A percentile compares a stretch with the other conserved stretches of the same genome.
Conservation (phyloP, 1,140 invertebrate species). For the Brachionus sp. region DNA sequence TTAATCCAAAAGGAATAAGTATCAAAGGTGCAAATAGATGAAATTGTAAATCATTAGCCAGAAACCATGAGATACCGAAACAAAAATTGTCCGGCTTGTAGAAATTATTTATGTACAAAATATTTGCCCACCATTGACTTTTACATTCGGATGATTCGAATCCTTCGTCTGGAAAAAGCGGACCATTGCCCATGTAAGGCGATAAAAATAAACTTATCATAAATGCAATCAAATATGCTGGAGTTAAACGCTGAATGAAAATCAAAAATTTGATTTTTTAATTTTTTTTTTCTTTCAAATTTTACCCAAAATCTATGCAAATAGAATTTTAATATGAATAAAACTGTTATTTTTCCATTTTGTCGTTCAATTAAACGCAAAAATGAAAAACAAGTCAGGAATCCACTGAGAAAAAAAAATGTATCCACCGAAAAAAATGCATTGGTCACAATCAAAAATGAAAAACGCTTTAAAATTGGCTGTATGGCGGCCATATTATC, state of each 20-base stretch:
- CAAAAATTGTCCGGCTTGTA: background rate
- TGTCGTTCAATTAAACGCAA: constrained; percentile 60
- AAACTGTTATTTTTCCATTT: background rate
- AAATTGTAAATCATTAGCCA: constrained; percentile 21
- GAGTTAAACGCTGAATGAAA: constrained; percentile 14
- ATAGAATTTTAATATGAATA: constrained; percentile 22
- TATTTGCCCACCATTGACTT: constrained; percentile 23
- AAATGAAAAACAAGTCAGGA: constrained; percentile 63
- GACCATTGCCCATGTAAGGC: constrained; percentile 19
- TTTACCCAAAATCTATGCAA: constrained; percentile 47
- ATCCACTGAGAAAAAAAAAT: constrained; percentile 74
- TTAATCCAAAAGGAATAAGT: constrained; percentile 47
- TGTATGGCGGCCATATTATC: constrained; percentile 45
- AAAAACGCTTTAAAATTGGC: constrained; percentile 47
- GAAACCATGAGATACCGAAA: background rate
- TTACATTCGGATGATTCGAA: constrained; percentile 9
- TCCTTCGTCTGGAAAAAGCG: constrained; percentile 13
- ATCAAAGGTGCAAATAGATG: constrained; percentile 66
- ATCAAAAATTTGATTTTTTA: background rate
- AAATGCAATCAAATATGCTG: background rate
- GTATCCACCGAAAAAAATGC: constrained; percentile 85
- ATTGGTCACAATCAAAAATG: constrained; percentile 62
- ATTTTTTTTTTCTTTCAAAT: background rate
- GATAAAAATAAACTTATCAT: constrained; percentile 19
- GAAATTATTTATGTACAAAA: constrained; percentile 37